Evolutionary conservation across 2,113 vertebrate species (phyloP), one percentile per base, ranked within the genome.

Genomic region (Puffinus mauretanicus): DNA sequence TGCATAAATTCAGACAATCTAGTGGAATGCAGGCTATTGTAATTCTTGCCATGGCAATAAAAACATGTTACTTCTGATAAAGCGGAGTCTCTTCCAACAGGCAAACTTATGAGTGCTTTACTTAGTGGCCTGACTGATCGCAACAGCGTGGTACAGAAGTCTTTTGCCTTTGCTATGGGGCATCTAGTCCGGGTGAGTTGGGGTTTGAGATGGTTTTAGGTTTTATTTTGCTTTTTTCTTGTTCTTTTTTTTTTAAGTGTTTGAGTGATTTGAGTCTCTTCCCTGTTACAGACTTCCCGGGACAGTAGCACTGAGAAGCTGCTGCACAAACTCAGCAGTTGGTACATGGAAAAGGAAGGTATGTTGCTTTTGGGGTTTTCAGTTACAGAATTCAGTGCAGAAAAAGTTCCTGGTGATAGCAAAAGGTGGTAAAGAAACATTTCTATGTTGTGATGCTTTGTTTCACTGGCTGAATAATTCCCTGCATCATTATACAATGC

Each of bases 341-440:
- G 99, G 99, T 99, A 99, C 90, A 98, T 99, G 98, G 99, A 99
- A 88, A 99, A 99, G 97, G 99, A 99, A 97, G 99, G 99, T 99
- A 95, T 86, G 96, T 96, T 77, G 57, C 16, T 75, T 84, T 70
- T 51, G 46, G 3, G 18, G 5, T 46, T 30, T 79, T 92, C 17
- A 17, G 16, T 81, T 71, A 51, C 30, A 71, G 44, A 58, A 22
- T 19, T 62, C 22, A 57, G 17, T 64, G 44, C 36, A 70, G 38
- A 55, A 70, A 46, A 79, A 7, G 42, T 54, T 88, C 9, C 14
- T 44, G 25, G 16, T 67, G 36, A n/a, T 29, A 46, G 12, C 38
- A 78, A 52, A 86, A 86, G 8, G 40, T 86, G 30, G 10, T 72
- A 38, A 87, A 83, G 51, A 87, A 88, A 27, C 25, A 34, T 49